Evolutionary conservation across 2,797 vertebrate genomes (phyloP).

Genomic region (Emydoidea blandingii): DNA sequence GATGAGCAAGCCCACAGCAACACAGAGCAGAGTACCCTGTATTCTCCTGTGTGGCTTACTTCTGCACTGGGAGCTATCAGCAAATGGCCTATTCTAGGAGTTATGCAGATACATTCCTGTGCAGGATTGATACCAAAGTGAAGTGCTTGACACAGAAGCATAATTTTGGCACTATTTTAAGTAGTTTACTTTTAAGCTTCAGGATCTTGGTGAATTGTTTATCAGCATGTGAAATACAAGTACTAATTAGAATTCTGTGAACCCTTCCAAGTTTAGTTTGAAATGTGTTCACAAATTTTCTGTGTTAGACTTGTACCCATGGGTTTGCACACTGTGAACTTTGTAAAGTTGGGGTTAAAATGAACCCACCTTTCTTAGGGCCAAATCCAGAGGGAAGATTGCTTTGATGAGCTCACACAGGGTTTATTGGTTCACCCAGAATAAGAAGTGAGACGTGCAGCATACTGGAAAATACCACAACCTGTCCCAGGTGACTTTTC

Average conservation of each 20-base stretch:
- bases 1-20: not conserved
- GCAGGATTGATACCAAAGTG: not conserved
- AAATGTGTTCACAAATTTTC: not conserved
- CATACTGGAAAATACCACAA: not conserved
- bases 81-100: not conserved
- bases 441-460: not conserved
- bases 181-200: not conserved
- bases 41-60: not conserved
- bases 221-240: not conserved
- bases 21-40: not conserved
- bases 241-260: not conserved
- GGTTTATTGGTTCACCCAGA: not conserved
- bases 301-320: not conserved
- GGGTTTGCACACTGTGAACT: not conserved
- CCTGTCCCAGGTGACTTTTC: not conserved
- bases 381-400: not conserved
- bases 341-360: not conserved
- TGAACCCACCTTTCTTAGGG: not conserved
- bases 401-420: not conserved
- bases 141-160: not conserved
- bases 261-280: not conserved
- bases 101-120: not conserved
- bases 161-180: not conserved
- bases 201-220: not conserved
- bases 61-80: not conserved